Percentiles rank a stretch among this genome's conserved stretches.
phyloP scores from a whole-genome alignment of 2,797 vertebrate species.

The Mycteria americana region DNA sequence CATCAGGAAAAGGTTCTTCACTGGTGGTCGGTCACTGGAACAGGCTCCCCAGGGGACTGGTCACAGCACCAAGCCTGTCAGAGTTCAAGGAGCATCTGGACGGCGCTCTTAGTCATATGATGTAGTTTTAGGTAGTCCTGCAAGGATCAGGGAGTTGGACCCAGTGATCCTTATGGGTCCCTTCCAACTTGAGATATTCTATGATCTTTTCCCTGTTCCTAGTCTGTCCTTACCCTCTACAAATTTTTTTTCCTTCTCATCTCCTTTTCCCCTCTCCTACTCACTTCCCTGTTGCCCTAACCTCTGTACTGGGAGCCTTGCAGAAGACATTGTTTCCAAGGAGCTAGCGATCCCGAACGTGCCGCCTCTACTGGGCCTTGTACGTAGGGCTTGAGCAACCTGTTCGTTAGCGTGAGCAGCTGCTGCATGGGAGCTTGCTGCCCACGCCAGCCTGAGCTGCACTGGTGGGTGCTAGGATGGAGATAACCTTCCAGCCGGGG shows the following conservation, averaged over 20 bases:
- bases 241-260: background rate
- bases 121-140: background rate
- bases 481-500: background rate
- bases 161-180: background rate
- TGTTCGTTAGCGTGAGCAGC: rapidly evolving
- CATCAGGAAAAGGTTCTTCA: background rate
- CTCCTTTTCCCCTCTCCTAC: background rate
- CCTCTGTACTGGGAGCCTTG: background rate
- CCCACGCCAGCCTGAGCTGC: background rate
- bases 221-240: background rate
- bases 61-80: background rate
- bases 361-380: background rate
- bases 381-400: background rate
- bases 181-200: background rate
- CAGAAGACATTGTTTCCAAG: background rate
- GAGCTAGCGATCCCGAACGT: background rate
- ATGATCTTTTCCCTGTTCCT: background rate
- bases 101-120: background rate
- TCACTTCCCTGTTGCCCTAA: background rate
- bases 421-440: background rate
- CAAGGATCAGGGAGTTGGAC: background rate
- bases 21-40: background rate
- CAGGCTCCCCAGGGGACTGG: background rate
- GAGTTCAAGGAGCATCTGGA: background rate
- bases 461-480: background rate